Percentiles rank a stretch among this genome's conserved stretches.
Evolutionary conservation across 2,888 invertebrate species (phyloP).

Genomic region (Tuta absoluta): DNA sequence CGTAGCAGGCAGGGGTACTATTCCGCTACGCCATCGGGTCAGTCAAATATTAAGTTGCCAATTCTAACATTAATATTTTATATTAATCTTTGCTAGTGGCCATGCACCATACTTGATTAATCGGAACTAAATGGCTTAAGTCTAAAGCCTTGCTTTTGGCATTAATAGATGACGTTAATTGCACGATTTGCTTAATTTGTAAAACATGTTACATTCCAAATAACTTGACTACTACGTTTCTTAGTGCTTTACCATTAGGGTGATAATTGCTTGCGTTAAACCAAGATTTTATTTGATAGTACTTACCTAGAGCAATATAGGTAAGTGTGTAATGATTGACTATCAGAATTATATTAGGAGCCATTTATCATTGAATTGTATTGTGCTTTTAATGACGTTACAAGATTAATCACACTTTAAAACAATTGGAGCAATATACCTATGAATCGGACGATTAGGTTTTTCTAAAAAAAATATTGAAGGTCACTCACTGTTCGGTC

Average conservation of each 20-base stretch:
- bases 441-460: slow-evolving; percentile 12
- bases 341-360: slow-evolving; percentile 15
- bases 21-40: too few relatives aligned
- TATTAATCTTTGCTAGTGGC: neutral
- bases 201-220: slow-evolving; percentile 9
- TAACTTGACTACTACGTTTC: neutral
- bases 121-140: neutral
- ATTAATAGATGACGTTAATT: slow-evolving; percentile 11
- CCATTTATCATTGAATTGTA: slow-evolving; percentile 11
- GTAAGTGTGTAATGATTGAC: neutral
- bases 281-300: neutral
- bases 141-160: slow-evolving; percentile 9
- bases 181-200: slow-evolving; percentile 4
- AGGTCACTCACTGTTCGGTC: neutral
- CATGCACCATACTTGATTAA: neutral
- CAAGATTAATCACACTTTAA: slow-evolving; percentile 15
- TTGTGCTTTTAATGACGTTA: slow-evolving; percentile 9
- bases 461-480: neutral
- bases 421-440: slow-evolving; percentile 17
- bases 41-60: too few relatives aligned
- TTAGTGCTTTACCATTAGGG: neutral
- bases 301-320: slow-evolving; percentile 14
- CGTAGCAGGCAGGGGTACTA: too few relatives aligned
- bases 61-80: too few relatives aligned
- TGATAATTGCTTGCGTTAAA: neutral